phyloP scores from a whole-genome alignment of 2,797 vertebrate species.

The Microctenopoma stevenorrisi region DNA sequence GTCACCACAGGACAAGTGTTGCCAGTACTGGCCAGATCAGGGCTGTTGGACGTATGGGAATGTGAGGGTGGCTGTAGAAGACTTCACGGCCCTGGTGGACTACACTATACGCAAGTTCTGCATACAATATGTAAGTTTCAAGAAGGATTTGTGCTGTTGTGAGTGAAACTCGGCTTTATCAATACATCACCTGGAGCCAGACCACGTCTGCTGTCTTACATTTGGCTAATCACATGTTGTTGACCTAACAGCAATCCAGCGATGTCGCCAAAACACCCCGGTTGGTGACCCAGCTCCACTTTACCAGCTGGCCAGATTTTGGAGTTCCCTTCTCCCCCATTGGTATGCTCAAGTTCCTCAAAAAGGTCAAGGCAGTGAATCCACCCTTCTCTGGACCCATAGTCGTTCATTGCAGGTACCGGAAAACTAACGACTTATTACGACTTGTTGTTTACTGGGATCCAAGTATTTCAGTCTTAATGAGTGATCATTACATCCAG shows the following conservation, averaged over 20 bases:
- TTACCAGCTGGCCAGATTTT: constrained; percentile 99
- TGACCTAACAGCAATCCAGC: constrained; percentile 82
- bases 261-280: constrained; percentile 90
- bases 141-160: neutral
- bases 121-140: constrained; percentile 88
- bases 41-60: constrained; percentile 96
- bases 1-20: constrained; percentile 90
- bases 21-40: constrained; percentile 98
- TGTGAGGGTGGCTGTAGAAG: constrained; percentile 92
- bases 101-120: constrained; percentile 98
- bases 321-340: constrained; percentile 98
- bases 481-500: neutral
- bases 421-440: neutral
- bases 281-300: constrained; percentile 94
- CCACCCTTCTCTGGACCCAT: constrained; percentile 89
- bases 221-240: neutral
- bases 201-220: neutral
- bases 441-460: constrained; percentile 24
- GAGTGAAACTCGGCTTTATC: neutral
- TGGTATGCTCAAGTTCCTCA: constrained; percentile 98
- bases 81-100: constrained; percentile 93
- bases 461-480: neutral
- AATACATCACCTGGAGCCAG: neutral
- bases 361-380: constrained; percentile 92
- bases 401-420: constrained; percentile 95